Conservation (phyloP, 2,888 invertebrate species). For the Trachelus iudaicus region DNA sequence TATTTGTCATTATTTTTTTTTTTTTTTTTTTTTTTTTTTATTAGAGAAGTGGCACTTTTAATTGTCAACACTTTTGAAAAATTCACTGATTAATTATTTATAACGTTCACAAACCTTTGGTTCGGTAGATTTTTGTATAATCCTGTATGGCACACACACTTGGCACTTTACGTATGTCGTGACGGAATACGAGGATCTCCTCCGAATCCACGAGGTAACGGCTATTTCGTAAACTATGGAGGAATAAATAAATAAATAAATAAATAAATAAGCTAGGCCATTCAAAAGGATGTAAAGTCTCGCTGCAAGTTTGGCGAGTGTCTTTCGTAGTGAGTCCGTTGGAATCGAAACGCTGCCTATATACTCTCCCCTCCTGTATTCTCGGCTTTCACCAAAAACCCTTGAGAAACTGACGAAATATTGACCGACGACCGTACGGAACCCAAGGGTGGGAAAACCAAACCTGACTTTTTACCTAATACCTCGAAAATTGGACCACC, state of each 20-base stretch:
- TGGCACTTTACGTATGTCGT: conserved; percentile 43
- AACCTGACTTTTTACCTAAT: neutral
- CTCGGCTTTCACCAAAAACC: conserved; percentile 61
- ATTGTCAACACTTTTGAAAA: conserved; percentile 6
- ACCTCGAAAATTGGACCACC: neutral
- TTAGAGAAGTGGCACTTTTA: neutral
- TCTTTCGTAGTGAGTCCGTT: conserved; percentile 57
- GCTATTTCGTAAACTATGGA: neutral
- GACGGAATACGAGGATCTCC: neutral
- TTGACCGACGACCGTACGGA: neutral
- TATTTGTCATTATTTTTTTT: neutral
- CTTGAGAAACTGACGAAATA: conserved; percentile 2
- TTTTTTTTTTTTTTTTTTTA: too few relatives aligned
- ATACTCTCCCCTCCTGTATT: conserved; percentile 61
- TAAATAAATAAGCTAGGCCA: neutral
- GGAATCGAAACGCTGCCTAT: conserved; percentile 60
- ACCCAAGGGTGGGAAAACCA: neutral
- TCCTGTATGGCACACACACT: conserved; percentile 54
- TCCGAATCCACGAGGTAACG: neutral
- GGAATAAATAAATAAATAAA: conserved; percentile 22
- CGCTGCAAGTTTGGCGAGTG: conserved; percentile 43
- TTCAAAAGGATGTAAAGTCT: neutral
- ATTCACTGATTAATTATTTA: conserved; percentile 3
- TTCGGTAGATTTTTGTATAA: conserved; percentile 8
- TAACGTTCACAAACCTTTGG: conserved; percentile 34